A percentile compares a stretch with the other conserved stretches of the same genome.
Evolutionary conservation across 2,797 vertebrate species (phyloP).

Genomic region (Myotis planiceps): DNA sequence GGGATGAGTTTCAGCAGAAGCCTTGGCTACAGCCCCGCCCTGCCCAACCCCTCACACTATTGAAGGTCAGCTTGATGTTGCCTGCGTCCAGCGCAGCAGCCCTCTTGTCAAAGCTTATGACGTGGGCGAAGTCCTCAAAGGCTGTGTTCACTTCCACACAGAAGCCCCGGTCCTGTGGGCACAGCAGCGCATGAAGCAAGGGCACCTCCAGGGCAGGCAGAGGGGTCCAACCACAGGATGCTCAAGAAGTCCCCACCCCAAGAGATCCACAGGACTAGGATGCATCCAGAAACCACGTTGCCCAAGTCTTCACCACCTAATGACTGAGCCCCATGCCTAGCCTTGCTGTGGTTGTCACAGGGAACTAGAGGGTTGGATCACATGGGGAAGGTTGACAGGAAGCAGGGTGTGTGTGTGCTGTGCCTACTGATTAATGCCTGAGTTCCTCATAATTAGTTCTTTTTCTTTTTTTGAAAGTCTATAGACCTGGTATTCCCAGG

Average conservation of each 20-base stretch:
- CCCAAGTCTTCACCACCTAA: neutral
- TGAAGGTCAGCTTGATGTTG: conserved; percentile 89
- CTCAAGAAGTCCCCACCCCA: neutral
- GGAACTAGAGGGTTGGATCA: neutral
- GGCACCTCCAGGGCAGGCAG: neutral
- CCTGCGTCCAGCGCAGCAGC: conserved; percentile 87
- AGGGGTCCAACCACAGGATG: neutral
- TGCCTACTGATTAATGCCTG: neutral
- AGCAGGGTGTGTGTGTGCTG: neutral
- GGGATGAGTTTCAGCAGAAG: neutral
- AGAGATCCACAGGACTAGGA: neutral
- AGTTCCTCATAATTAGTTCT: conserved; percentile 30
- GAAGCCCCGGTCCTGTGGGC: conserved; percentile 86
- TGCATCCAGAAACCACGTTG: neutral
- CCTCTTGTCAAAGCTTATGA: conserved; percentile 89
- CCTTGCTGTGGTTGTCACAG: neutral
- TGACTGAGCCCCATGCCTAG: neutral
- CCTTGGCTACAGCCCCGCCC: conserved; percentile 24
- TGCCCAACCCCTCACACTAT: conserved; percentile 83
- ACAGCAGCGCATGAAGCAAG: conserved; percentile 54
- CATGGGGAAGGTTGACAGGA: neutral
- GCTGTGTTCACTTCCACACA: conserved; percentile 87
- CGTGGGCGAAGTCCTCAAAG: conserved; percentile 88
- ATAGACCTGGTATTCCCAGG: neutral
- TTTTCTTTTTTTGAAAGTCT: neutral